Percentiles rank a stretch among this genome's conserved stretches.
These are phyloP conservation scores for Neotoxoptera formosana DNA, from an alignment of 1,140 invertebrate species.

Conservation along the genomic window DNA sequence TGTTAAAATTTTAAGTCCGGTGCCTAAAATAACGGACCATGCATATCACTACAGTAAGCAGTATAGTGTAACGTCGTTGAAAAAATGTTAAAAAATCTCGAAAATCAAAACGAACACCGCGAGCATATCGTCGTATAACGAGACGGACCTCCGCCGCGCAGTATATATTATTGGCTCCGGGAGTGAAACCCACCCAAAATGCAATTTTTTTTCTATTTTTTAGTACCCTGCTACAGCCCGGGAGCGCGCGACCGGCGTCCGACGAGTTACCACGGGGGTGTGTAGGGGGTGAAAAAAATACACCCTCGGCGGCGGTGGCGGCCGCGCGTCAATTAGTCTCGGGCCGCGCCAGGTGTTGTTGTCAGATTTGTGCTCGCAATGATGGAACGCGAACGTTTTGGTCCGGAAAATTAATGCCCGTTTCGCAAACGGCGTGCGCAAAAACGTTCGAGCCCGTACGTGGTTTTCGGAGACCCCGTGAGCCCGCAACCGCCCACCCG, in stretches of 20 bases:
- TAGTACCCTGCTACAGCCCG: not conserved
- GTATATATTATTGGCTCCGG: not conserved
- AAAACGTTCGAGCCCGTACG: constrained; percentile 34
- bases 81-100: too few species aligned
- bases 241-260: not conserved
- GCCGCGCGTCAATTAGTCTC: constrained; percentile 51
- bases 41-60: too few species aligned
- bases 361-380: constrained; percentile 49
- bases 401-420: constrained; percentile 53
- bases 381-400: constrained; percentile 54
- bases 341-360: constrained; percentile 47
- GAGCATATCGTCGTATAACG: too few species aligned
- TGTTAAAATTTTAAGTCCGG: too few species aligned
- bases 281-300: not conserved
- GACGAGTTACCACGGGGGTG: not conserved
- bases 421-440: not conserved
- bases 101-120: not conserved
- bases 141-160: too few species aligned
- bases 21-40: too few species aligned
- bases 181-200: not conserved
- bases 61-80: too few species aligned
- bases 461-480: not conserved
- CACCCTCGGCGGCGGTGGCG: not conserved
- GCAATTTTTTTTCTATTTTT: not conserved
- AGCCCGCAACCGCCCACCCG: not conserved